Percentiles rank a stretch among this genome's conserved stretches.
Evolutionary conservation across 1,140 invertebrate genomes (phyloP).

Genomic region (Papilio glaucus): DNA sequence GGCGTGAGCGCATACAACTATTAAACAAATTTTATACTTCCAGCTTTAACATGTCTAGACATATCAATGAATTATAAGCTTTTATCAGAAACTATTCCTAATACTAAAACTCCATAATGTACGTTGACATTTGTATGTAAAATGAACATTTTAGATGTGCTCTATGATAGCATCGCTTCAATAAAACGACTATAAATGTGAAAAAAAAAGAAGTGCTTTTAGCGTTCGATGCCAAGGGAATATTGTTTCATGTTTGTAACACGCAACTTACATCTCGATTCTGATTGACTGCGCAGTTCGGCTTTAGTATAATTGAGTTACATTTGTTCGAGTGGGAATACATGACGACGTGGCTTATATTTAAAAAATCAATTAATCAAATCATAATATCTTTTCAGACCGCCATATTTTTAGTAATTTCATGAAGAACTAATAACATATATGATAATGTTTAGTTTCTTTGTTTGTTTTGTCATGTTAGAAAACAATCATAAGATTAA

Average conservation of each 20-base stretch:
- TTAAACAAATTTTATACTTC: no score
- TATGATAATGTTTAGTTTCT: no score
- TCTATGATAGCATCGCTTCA: neutral
- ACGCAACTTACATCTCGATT: neutral
- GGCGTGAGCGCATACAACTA: no score
- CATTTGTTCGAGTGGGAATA: neutral
- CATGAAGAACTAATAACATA: no score
- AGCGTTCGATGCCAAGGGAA: slow-evolving; percentile 8
- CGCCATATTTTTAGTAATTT: no score
- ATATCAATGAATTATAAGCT: neutral
- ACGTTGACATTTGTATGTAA: neutral
- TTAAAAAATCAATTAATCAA: neutral
- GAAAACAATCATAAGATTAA: no score
- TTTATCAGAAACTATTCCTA: neutral
- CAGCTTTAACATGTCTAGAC: no score
- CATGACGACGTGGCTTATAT: neutral
- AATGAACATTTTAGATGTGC: slow-evolving; percentile 1
- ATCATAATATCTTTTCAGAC: no score
- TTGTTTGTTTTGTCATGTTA: no score
- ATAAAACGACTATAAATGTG: slow-evolving; percentile 2
- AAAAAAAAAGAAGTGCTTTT: slow-evolving; percentile 4
- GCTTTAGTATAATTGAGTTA: neutral
- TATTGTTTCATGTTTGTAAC: neutral
- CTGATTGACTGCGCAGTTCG: neutral
- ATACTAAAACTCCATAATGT: neutral